Percentiles rank a stretch among this genome's conserved stretches.
Conservation (phyloP, 2,888 invertebrate species). For the Drosophila picticornis region DNA sequence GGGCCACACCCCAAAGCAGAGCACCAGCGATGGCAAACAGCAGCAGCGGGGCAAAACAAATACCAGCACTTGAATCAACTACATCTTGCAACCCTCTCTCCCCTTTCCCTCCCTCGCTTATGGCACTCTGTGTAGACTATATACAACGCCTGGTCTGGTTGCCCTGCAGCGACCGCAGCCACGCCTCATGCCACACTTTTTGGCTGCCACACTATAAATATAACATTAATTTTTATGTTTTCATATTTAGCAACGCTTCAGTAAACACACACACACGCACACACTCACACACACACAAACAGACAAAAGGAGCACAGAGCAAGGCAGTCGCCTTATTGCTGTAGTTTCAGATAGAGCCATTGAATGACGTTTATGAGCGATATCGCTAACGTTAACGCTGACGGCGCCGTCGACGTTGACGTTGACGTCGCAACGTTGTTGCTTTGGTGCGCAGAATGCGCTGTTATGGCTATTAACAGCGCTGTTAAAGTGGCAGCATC, state of each 20-base stretch:
- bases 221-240: slow-evolving; percentile 82
- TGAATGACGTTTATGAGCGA: slow-evolving; percentile 81
- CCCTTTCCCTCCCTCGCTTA: too few species aligned
- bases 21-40: slow-evolving; percentile 31
- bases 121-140: not conserved
- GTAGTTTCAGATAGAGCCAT: slow-evolving; percentile 74
- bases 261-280: slow-evolving; percentile 62
- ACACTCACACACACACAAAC: slow-evolving; percentile 20
- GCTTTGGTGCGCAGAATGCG: slow-evolving; percentile 54
- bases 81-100: slow-evolving; percentile 24
- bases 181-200: slow-evolving; percentile 65
- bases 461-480: slow-evolving; percentile 44
- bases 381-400: slow-evolving; percentile 45
- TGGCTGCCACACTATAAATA: slow-evolving; percentile 80
- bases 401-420: not conserved
- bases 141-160: slow-evolving; percentile 17
- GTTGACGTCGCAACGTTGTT: slow-evolving; percentile 6
- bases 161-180: slow-evolving; percentile 71
- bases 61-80: slow-evolving; percentile 48
- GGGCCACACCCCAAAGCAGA: slow-evolving; percentile 6
- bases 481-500: slow-evolving; percentile 55
- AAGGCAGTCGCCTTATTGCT: slow-evolving; percentile 48
- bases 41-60: slow-evolving; percentile 64
- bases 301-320: not conserved
- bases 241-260: slow-evolving; percentile 79